Base-by-base conservation (phyloP, 2,888 invertebrate species). In the Ceriagrion tenellum region DNA sequence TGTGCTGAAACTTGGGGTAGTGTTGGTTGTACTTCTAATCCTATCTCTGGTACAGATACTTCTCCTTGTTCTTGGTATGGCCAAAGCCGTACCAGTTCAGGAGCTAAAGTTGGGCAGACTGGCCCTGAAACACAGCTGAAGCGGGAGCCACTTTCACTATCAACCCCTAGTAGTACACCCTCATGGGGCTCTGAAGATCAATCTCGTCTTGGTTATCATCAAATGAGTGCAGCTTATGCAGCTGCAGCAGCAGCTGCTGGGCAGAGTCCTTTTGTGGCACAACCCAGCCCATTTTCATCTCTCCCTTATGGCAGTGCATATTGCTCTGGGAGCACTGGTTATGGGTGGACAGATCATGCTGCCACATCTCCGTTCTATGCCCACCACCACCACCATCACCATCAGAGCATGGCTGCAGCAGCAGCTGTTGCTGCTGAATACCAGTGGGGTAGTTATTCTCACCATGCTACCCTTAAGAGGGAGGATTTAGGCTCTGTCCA, bases 311-410 rank as follows among this genome's bases (percentile, higher is more conserved):
- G 69, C n/a, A n/a, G 93, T 93, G 93, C 93, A 47, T 93, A 93
- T 69, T 93, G 93, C 47, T 93, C 93, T 47, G 47, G 69, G 10
- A 47, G 93, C 69, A 26, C 93, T 18, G 74, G 93, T 10, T 93
- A 93, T 93, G 93, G 69, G 18, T 93, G 93, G 93, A 47, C 69
- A 13, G 93, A 93, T n/a, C 69, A 63, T 13, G 69, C 93, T 0
- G n/a, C 93, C 47, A 55, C 93, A 3, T 93, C 93, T 13, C 93
- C 93, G 26, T 93, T 96, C 96, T 98, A 96, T 98, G 98, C 96
- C 97, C 97, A 74, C 97, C 97, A 26, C 97, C 97, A 35, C 96
- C 97, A 35, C 96, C 97, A 26, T 97, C 97, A 35, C 96, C 97
- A 35, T 96, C 96, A 95, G 95, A 93, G 93, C 26, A 93, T 93